Conservation (phyloP, 2,113 vertebrate species). For the Trogon melanurus region DNA sequence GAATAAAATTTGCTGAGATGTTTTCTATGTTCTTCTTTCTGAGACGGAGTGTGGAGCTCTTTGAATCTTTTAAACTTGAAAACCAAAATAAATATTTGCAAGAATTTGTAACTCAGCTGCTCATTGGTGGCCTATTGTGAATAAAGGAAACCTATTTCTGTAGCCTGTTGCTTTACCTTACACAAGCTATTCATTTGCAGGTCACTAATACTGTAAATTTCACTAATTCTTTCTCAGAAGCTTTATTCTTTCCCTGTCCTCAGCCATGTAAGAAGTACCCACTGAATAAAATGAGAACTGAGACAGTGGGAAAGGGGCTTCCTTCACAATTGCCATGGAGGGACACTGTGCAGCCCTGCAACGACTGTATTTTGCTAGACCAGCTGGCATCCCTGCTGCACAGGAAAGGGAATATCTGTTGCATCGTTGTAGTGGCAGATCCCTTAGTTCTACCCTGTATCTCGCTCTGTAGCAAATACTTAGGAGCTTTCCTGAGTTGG, state of each 20-base stretch:
- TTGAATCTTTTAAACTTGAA: not conserved
- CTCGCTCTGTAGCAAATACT: not conserved
- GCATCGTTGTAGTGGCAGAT: fast-evolving
- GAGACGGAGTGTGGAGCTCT: not conserved
- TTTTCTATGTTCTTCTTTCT: not conserved
- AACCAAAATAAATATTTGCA: not conserved
- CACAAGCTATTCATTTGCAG: not conserved
- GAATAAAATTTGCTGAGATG: not conserved
- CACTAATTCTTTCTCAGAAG: not conserved
- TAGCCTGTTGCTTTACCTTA: not conserved
- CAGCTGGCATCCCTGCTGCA: not conserved
- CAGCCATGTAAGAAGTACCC: not conserved
- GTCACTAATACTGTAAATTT: not conserved
- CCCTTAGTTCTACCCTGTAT: not conserved
- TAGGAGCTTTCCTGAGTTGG: not conserved
- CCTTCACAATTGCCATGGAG: not conserved
- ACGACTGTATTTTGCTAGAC: not conserved
- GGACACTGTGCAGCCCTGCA: not conserved
- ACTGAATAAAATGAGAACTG: not conserved
- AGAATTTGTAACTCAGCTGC: not conserved
- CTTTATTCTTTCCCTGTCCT: not conserved
- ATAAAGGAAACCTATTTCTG: not conserved
- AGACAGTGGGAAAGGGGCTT: not conserved
- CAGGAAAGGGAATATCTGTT: not conserved
- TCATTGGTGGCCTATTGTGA: not conserved